Percentiles rank a stretch among this genome's conserved stretches.
Evolutionary conservation across 2,113 vertebrate species (phyloP).

Genomic region (Dipodomys ordii): DNA sequence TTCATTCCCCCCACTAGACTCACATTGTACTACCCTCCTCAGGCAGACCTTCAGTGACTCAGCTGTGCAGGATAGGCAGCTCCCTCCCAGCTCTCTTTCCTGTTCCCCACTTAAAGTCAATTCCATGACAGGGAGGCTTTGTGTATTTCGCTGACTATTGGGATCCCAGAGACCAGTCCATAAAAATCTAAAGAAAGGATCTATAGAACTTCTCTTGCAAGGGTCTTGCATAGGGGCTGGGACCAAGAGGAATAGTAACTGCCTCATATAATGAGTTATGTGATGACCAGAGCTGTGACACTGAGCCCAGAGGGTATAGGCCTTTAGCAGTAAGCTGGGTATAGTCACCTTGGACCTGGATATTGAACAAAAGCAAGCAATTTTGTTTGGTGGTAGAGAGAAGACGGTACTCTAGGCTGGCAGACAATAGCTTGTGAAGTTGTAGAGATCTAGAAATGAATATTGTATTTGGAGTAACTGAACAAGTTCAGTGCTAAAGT

Average conservation of each 20-base stretch:
- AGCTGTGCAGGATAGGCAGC: not conserved
- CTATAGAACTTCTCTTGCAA: not conserved
- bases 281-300: not conserved
- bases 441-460: not conserved
- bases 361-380: not conserved
- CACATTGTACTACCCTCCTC: not conserved
- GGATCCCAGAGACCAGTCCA: not conserved
- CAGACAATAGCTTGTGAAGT: not conserved
- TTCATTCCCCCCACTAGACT: not conserved
- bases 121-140: not conserved
- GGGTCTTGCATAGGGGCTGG: not conserved
- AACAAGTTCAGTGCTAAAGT: not conserved
- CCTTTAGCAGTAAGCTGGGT: not conserved
- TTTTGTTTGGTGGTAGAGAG: not conserved
- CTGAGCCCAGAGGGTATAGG: not conserved
- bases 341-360: not conserved
- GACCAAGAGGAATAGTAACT: not conserved
- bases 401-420: not conserved
- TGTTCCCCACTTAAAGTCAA: constrained; percentile 14
- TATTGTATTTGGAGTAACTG: not conserved
- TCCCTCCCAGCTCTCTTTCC: not conserved
- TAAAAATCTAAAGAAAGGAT: not conserved
- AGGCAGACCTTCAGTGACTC: not conserved
- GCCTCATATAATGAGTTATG: not conserved
- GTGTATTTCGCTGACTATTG: not conserved